Evolutionary conservation across 2,888 invertebrate genomes (phyloP).

Genomic region (Rutpela maculata): DNA sequence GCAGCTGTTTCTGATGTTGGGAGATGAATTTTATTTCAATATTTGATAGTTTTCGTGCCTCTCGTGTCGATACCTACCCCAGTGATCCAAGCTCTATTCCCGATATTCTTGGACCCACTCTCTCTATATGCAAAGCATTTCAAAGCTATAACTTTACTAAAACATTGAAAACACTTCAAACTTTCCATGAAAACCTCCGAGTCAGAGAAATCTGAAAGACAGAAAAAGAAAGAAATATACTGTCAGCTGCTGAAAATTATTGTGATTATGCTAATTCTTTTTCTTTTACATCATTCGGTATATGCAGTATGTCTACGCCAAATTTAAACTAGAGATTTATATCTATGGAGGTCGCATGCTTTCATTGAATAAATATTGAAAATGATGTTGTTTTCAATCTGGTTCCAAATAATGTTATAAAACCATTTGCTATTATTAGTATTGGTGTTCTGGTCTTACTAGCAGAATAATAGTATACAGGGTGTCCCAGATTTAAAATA

Average conservation of each 20-base stretch:
- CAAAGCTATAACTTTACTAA: slow-evolving; percentile 73
- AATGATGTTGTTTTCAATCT: slow-evolving; percentile 18
- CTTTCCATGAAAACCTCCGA: slow-evolving; percentile 69
- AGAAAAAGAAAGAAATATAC: slow-evolving; percentile 77
- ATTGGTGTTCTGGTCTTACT: too few species aligned
- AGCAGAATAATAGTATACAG: too few species aligned
- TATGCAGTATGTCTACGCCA: slow-evolving; percentile 58
- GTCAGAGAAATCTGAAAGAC: slow-evolving; percentile 55
- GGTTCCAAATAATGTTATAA: not conserved
- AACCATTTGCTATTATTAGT: not conserved
- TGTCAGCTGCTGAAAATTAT: slow-evolving; percentile 80
- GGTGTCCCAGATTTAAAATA: too few species aligned
- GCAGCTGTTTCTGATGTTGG: slow-evolving; percentile 74
- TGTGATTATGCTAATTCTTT: slow-evolving; percentile 80
- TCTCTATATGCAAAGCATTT: slow-evolving; percentile 74
- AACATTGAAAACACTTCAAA: slow-evolving; percentile 74
- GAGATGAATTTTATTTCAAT: slow-evolving; percentile 76
- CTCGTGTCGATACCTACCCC: slow-evolving; percentile 64
- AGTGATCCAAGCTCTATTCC: slow-evolving; percentile 58
- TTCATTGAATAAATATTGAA: slow-evolving; percentile 29
- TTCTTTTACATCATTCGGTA: slow-evolving; percentile 65
- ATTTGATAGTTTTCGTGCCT: slow-evolving; percentile 74
- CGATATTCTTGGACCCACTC: slow-evolving; percentile 57
- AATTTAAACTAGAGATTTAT: slow-evolving; percentile 56
- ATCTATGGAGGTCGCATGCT: slow-evolving; percentile 37